A percentile compares a stretch with the other conserved stretches of the same genome.
Conservation (phyloP, 2,888 invertebrate species). For the Elmis aenea region DNA sequence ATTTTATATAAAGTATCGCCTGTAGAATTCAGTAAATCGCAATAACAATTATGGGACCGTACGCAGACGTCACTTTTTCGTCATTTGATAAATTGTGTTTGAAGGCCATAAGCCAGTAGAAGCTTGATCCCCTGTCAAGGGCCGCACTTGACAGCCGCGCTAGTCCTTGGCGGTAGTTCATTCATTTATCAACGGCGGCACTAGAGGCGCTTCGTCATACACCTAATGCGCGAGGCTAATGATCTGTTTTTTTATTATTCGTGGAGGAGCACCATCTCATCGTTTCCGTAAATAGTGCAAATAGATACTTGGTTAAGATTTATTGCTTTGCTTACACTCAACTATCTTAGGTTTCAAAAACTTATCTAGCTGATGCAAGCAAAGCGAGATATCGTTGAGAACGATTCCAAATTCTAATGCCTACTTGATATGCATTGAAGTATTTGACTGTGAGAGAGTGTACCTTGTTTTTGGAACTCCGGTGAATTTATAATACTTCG, state of each 20-base stretch:
- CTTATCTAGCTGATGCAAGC: conserved; percentile 10
- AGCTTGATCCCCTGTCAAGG: conserved; percentile 20
- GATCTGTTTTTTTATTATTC: conserved; percentile 20
- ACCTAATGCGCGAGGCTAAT: conserved; percentile 20
- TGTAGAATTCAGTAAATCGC: too few relatives aligned
- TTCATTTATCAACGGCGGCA: conserved; percentile 24
- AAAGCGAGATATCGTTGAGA: conserved; percentile 13
- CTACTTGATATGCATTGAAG: conserved; percentile 20
- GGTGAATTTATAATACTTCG: conserved; percentile 13
- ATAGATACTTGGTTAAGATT: conserved; percentile 17
- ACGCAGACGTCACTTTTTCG: conserved; percentile 11
- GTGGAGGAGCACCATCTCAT: conserved; percentile 11
- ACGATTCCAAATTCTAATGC: conserved; percentile 11
- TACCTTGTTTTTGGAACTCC: conserved; percentile 15
- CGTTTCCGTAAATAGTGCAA: conserved; percentile 12
- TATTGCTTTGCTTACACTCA: conserved; percentile 16
- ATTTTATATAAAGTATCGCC: too few relatives aligned
- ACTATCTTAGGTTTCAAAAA: conserved; percentile 11
- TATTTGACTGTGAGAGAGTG: conserved; percentile 16
- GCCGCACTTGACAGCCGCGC: conserved; percentile 22
- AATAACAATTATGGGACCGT: background rate
- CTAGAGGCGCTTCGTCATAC: conserved; percentile 20
- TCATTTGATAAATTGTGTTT: conserved; percentile 23
- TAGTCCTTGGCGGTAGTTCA: conserved; percentile 20
- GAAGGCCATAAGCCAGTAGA: conserved; percentile 18